Evolutionary conservation across 1,140 invertebrate genomes (phyloP), one percentile per base, ranked within the genome.

Genomic region (Daktulosphaira vitifoliae): DNA sequence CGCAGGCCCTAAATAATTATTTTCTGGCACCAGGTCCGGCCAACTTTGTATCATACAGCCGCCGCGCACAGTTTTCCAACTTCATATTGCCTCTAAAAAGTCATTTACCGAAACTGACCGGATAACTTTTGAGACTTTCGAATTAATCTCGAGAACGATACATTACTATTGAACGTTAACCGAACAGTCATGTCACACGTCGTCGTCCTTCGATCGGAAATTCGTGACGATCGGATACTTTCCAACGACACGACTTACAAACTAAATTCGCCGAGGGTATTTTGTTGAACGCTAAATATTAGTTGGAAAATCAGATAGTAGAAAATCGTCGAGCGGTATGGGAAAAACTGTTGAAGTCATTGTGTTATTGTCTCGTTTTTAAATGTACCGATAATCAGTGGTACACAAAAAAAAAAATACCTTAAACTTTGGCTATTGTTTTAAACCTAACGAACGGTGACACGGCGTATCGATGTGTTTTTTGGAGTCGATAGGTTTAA

Each of bases 401-500:
- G 20, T 54, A 29, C 13, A 39, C 11, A n/a, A 54, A 54, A 38
- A n/a, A 54, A 5, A 56, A 56, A 56, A 44, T 56, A 26, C 38
- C 22, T 25, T 26, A 9, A 56, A 44, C 53, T 26, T 23, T 16
- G 15, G 20, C 13, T 23, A 22, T 44, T 56, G n/a, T 44, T 56
- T 26, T 11, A 56, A 51, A 54, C 25, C 18, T 44, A n/a, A n/a
- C n/a, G n/a, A n/a, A n/a, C n/a, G n/a, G n/a, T 11, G 29, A 33
- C 11, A 33, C 5, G 39, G 9, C 9, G n/a, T 44, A 62, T 62
- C 56, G 56, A 62, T 62, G 56, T 62, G 56, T 62, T 62, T 62
- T 33, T 62, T 62, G 56, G 56, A 62, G 56, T 62, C 56, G 56
- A 48, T 62, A 62, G 56, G 56, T 46, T n/a, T 22, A 33, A 62